These are phyloP conservation scores for Todiramphus saurophagus DNA, from an alignment of 2,113 vertebrate species.

Conservation along the genomic window DNA sequence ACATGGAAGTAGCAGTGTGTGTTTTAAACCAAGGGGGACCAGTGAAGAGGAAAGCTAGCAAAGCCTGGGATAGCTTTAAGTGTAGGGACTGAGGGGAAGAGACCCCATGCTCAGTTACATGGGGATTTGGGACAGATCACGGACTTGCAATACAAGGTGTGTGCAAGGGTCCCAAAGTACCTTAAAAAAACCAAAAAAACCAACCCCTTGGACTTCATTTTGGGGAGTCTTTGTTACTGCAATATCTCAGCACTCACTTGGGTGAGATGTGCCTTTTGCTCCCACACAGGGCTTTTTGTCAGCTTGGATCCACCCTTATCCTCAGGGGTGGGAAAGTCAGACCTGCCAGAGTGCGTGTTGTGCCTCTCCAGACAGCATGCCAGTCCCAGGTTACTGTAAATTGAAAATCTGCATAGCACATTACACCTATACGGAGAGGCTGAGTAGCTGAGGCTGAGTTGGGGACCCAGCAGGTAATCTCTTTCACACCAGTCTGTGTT, in stretches of 20 bases:
- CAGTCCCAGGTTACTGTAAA: neutral
- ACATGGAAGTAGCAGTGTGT: neutral
- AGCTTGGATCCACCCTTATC: neutral
- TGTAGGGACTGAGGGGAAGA: neutral
- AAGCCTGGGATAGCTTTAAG: neutral
- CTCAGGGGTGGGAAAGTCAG: neutral
- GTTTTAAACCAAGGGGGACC: neutral
- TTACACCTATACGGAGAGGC: neutral
- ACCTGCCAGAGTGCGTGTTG: neutral
- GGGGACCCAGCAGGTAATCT: neutral
- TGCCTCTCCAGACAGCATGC: neutral
- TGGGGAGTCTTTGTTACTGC: neutral
- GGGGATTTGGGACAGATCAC: neutral
- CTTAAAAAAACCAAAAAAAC: neutral
- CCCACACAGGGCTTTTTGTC: neutral
- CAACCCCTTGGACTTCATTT: neutral
- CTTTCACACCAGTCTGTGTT: neutral
- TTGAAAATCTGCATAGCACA: neutral
- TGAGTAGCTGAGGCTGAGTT: neutral
- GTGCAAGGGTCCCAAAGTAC: neutral
- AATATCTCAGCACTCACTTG: rapidly evolving
- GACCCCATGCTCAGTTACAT: rapidly evolving
- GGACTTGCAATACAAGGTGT: neutral
- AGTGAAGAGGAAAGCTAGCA: neutral
- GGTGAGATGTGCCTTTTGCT: neutral